A percentile compares a stretch with the other conserved stretches of the same genome.
Evolutionary conservation across 2,888 invertebrate genomes (phyloP).

Genomic region (Lepidocyrtoides sp.): DNA sequence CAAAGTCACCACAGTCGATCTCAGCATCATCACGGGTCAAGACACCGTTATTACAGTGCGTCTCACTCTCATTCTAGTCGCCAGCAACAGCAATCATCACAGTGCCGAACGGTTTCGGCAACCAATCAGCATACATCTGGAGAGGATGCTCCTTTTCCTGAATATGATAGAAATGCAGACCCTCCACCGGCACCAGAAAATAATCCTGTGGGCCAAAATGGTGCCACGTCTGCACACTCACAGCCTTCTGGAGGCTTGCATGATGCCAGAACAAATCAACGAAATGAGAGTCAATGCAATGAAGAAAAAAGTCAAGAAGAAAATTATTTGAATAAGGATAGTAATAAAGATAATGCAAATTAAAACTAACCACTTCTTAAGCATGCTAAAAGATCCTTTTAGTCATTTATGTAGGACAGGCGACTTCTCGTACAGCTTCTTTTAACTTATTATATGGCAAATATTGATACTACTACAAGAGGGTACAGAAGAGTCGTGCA

Average conservation of each 20-base stretch:
- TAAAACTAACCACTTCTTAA: neutral
- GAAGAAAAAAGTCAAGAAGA: constrained; percentile 10
- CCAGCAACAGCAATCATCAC: constrained; percentile 78
- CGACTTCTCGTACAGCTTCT: neutral
- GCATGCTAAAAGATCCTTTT: neutral
- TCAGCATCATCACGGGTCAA: constrained; percentile 65
- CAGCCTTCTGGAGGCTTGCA: neutral
- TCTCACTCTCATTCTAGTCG: constrained; percentile 37
- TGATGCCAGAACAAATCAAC: neutral
- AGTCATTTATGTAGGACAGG: constrained; percentile 27
- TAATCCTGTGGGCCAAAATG: neutral
- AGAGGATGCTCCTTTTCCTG: neutral
- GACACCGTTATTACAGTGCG: constrained; percentile 39
- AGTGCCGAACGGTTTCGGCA: constrained; percentile 5
- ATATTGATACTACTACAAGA: no score
- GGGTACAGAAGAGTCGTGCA: neutral
- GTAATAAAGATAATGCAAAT: constrained; percentile 37
- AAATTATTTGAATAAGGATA: constrained; percentile 27
- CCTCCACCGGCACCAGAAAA: neutral
- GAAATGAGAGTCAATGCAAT: constrained; percentile 27
- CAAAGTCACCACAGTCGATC: constrained; percentile 71
- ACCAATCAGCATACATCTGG: neutral
- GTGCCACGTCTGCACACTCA: neutral
- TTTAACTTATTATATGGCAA: neutral
- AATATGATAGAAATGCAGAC: neutral